Evolutionary conservation across 2,888 invertebrate species (phyloP).

Genomic region (Parascotia fuliginaria): DNA sequence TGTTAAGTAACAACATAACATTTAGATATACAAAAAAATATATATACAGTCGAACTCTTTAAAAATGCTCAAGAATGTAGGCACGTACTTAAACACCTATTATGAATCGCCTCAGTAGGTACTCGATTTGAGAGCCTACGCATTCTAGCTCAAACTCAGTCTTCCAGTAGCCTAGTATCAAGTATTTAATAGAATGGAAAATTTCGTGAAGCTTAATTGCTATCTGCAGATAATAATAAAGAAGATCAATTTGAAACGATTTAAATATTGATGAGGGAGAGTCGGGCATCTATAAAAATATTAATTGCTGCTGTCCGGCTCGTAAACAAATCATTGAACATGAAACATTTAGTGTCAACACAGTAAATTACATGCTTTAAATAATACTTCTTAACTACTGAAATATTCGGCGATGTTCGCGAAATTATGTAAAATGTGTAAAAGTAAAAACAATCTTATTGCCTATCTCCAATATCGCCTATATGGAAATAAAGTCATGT

Average conservation of each 20-base stretch:
- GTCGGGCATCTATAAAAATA: slow-evolving; percentile 74
- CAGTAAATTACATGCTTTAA: slow-evolving; percentile 31
- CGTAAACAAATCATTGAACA: slow-evolving; percentile 70
- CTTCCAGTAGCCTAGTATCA: background rate
- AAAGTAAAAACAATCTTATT: too few species aligned
- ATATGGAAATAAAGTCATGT: too few species aligned
- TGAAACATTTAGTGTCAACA: slow-evolving; percentile 58
- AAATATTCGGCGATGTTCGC: slow-evolving; percentile 5
- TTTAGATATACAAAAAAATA: too few species aligned
- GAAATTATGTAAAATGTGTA: slow-evolving; percentile 1
- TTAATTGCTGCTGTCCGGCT: slow-evolving; percentile 75
- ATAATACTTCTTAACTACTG: slow-evolving; percentile 26
- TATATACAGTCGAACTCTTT: too few species aligned
- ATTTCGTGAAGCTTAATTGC: slow-evolving; percentile 55
- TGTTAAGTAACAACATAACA: too few species aligned
- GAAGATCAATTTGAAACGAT: slow-evolving; percentile 61
- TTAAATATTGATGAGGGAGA: slow-evolving; percentile 76
- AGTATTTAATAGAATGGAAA: slow-evolving; percentile 33
- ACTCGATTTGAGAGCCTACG: too few species aligned
- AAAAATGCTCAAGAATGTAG: too few species aligned
- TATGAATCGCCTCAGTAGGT: too few species aligned
- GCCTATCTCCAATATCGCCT: too few species aligned
- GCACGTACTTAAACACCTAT: too few species aligned
- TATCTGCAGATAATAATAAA: slow-evolving; percentile 57
- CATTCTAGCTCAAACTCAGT: too few species aligned